Percentiles rank a stretch among this genome's conserved stretches.
phyloP scores from a whole-genome alignment of 2,797 vertebrate species.

The Hemibagrus guttatus region DNA sequence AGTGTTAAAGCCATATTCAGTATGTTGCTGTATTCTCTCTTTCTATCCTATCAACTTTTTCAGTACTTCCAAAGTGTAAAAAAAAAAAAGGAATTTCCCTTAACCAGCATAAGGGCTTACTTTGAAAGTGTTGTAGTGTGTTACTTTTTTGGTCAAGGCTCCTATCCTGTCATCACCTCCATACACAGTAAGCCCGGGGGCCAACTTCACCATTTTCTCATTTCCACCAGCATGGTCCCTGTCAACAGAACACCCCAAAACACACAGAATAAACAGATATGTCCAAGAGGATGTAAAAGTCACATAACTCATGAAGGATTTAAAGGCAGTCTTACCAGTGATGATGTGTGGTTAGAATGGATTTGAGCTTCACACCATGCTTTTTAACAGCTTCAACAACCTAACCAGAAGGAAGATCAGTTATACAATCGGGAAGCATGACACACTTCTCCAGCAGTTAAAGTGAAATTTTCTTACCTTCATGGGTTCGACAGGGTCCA shows the following conservation, averaged over 20 bases:
- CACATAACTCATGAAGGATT: neutral
- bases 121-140: constrained; percentile 86
- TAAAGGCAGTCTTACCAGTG: constrained; percentile 83
- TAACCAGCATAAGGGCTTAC: constrained; percentile 66
- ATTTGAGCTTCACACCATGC: constrained; percentile 87
- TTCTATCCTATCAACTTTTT: neutral
- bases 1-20: neutral
- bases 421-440: neutral
- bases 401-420: constrained; percentile 56
- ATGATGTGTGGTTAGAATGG: constrained; percentile 94
- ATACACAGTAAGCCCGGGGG: constrained; percentile 84
- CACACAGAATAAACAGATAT: neutral
- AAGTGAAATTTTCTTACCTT: constrained; percentile 76
- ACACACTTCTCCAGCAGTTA: neutral
- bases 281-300: neutral
- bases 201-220: constrained; percentile 88
- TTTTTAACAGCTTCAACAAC: constrained; percentile 88
- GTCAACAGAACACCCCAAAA: neutral
- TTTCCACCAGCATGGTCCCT: constrained; percentile 99
- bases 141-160: constrained; percentile 87
- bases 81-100: neutral
- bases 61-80: neutral
- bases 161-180: constrained; percentile 91
- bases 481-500: constrained; percentile 92
- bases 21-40: neutral